These are phyloP conservation scores for Plemyria rubiginata DNA, from an alignment of 2,888 invertebrate species.

Conservation along the genomic window DNA sequence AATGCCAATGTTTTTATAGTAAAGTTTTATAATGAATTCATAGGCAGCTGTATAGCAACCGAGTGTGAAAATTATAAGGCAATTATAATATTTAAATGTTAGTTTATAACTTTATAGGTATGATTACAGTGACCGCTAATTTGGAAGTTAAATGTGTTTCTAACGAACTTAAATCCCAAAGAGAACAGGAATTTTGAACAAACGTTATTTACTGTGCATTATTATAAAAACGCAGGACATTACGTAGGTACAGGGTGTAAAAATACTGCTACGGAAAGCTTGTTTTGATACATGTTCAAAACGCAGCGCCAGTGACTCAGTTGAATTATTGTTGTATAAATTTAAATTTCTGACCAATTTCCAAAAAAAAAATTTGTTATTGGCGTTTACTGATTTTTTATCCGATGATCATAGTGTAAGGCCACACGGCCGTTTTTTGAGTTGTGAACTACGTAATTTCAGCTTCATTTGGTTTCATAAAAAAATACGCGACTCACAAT, in stretches of 20 bases:
- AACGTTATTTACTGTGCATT: slow-evolving; percentile 58
- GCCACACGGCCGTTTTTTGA: too few species aligned
- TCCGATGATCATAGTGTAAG: too few species aligned
- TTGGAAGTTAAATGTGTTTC: slow-evolving; percentile 23
- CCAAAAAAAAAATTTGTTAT: too few species aligned
- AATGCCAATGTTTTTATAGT: slow-evolving; percentile 9
- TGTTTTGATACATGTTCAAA: neutral
- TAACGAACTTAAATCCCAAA: slow-evolving; percentile 52
- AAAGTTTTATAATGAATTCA: neutral
- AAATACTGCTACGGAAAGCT: neutral
- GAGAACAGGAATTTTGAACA: slow-evolving; percentile 77
- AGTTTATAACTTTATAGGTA: slow-evolving; percentile 9
- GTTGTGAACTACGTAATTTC: too few species aligned
- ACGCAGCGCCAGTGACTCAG: too few species aligned
- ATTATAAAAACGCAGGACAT: slow-evolving; percentile 57
- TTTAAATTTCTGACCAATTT: too few species aligned
- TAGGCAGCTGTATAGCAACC: slow-evolving; percentile 18
- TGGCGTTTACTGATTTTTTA: neutral
- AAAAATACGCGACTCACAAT: too few species aligned
- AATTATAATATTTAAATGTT: slow-evolving; percentile 5
- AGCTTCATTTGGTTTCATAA: too few species aligned
- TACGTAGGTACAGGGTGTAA: slow-evolving; percentile 6
- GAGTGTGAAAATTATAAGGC: too few species aligned
- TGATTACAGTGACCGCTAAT: neutral
- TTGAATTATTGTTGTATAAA: too few species aligned